Conservation (phyloP, 2,797 vertebrate genomes). For the Euphonia xanthogaster region DNA sequence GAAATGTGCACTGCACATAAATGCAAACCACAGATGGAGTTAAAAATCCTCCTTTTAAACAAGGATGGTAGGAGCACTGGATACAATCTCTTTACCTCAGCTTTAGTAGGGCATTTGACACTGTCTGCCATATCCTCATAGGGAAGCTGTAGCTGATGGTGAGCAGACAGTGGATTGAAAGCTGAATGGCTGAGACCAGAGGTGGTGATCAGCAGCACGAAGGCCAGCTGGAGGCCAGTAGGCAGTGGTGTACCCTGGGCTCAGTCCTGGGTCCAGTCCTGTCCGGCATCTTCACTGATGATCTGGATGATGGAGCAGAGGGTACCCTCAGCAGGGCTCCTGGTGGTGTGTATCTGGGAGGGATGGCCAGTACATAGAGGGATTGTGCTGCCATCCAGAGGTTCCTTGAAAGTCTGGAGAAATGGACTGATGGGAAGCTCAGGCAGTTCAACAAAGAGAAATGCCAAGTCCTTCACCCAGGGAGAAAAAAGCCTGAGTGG, state of each 20-base stretch:
- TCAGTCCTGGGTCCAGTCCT: background rate
- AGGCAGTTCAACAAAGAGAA: background rate
- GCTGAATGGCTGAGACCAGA: background rate
- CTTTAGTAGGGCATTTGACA: background rate
- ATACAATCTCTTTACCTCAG: background rate
- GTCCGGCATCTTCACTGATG: background rate
- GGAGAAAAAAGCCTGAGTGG: background rate
- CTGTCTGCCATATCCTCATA: background rate
- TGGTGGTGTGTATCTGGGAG: background rate
- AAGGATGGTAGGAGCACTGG: background rate
- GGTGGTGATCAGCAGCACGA: background rate
- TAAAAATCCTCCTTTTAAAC: background rate
- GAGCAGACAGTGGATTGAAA: background rate
- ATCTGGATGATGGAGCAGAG: background rate
- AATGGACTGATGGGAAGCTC: background rate
- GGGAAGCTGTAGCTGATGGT: background rate
- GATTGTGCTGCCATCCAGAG: background rate
- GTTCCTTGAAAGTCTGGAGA: background rate
- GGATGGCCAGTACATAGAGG: fast-evolving
- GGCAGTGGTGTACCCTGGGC: background rate
- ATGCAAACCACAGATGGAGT: background rate
- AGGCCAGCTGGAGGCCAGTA: background rate
- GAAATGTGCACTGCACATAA: background rate
- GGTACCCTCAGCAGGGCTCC: background rate
- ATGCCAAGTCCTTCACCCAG: background rate